Conservation (phyloP, 1,140 invertebrate species). For the Brachionus rotundiformis region DNA sequence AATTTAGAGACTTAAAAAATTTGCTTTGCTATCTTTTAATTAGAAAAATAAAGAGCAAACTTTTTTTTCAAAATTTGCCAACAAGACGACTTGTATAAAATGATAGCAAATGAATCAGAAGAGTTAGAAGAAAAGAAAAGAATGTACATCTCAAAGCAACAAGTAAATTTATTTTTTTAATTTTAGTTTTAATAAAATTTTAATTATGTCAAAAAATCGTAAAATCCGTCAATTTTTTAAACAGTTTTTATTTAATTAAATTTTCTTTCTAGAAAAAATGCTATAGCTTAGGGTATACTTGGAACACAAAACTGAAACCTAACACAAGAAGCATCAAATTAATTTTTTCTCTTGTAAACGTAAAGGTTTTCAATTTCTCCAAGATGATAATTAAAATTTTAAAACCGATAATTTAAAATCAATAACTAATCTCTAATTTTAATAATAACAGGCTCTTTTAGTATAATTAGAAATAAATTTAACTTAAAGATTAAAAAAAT, state of each 20-base stretch:
- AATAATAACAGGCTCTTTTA: too few relatives aligned
- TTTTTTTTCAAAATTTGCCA: slow-evolving; percentile 9
- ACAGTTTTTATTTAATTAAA: not conserved
- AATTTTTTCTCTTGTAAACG: not conserved
- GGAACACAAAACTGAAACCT: not conserved
- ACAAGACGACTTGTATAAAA: not conserved
- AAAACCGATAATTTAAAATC: not conserved
- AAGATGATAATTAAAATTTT: not conserved
- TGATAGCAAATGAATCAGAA: not conserved
- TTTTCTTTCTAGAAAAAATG: not conserved
- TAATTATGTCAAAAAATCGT: too few relatives aligned
- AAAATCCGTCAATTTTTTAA: not conserved
- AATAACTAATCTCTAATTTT: not conserved
- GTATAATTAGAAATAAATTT: not conserved
- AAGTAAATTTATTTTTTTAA: not conserved
- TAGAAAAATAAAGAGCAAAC: not conserved
- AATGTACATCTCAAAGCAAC: not conserved
- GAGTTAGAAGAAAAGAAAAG: not conserved
- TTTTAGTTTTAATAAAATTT: too few relatives aligned
- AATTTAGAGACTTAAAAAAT: slow-evolving; percentile 16
- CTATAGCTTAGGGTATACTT: not conserved
- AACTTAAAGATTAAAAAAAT: too few relatives aligned
- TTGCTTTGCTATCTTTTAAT: slow-evolving; percentile 14
- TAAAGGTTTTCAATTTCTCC: not conserved
- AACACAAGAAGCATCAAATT: not conserved